phyloP scores from a whole-genome alignment of 1,140 invertebrate genomes.

The Drosophila kikkawai region DNA sequence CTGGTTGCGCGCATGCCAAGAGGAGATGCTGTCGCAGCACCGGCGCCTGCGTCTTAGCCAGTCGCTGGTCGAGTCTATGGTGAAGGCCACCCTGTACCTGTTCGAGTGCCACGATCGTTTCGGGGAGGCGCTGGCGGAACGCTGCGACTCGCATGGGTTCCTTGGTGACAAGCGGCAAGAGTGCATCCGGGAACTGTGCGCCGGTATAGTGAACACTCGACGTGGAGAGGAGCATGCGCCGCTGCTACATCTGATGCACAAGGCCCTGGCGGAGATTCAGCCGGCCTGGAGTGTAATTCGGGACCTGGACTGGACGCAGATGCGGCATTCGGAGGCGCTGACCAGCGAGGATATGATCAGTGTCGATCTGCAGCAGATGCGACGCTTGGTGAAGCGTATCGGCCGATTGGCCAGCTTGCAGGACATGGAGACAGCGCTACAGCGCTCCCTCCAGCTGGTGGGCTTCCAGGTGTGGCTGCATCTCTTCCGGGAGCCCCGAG shows the following conservation, averaged over 20 bases:
- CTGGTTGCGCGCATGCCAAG: conserved; percentile 56
- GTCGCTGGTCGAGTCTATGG: conserved; percentile 51
- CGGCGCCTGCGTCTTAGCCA: conserved; percentile 37
- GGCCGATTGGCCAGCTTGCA: conserved; percentile 24
- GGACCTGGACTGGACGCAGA: conserved; percentile 56
- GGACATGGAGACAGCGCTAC: conserved; percentile 49
- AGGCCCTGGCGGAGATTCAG: conserved; percentile 44
- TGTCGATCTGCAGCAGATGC: conserved; percentile 54
- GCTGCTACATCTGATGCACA: conserved; percentile 45
- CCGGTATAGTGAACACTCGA: conserved; percentile 39
- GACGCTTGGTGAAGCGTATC: conserved; percentile 55
- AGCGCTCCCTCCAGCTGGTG: conserved; percentile 35
- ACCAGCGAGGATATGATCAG: conserved; percentile 13
- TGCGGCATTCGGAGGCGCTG: conserved; percentile 16
- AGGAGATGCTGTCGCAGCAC: conserved; percentile 41
- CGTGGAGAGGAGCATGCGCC: conserved; percentile 51
- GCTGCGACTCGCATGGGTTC: conserved; percentile 19
- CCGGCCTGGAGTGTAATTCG: conserved; percentile 48
- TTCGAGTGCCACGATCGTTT: conserved; percentile 51
- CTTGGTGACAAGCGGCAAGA: conserved; percentile 3
- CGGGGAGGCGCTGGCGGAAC: conserved; percentile 48
- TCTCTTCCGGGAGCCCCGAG: conserved; percentile 51
- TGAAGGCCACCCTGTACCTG: conserved; percentile 64
- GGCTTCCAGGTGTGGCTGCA: conserved; percentile 49
- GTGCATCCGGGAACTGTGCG: conserved; percentile 49